These are phyloP conservation scores for Eupsittula cactorum DNA, from an alignment of 2,113 vertebrate species.

Conservation along the genomic window DNA sequence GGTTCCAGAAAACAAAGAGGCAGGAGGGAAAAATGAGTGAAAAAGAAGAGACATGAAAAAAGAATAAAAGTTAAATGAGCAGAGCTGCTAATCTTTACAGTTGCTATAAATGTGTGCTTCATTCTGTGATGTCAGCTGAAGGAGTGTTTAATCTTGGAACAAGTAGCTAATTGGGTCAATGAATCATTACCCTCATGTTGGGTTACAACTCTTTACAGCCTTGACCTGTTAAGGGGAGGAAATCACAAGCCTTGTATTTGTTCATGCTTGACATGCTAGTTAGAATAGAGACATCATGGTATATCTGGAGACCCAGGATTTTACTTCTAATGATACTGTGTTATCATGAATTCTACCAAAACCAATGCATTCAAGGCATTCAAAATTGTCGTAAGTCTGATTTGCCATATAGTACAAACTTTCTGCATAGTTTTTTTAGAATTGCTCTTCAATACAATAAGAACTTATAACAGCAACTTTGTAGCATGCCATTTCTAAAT, in stretches of 20 bases:
- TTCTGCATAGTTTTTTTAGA: not conserved
- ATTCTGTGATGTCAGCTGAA: not conserved
- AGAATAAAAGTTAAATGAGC: not conserved
- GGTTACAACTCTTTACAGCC: not conserved
- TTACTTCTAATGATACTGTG: not conserved
- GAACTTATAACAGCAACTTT: not conserved
- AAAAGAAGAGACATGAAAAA: not conserved
- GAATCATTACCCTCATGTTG: not conserved
- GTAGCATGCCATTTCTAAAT: not conserved
- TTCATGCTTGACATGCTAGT: not conserved
- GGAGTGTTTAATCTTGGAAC: not conserved
- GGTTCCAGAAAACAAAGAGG: not conserved
- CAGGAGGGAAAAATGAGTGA: not conserved
- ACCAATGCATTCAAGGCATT: not conserved
- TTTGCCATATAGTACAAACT: not conserved
- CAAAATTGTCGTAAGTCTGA: not conserved
- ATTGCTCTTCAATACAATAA: not conserved
- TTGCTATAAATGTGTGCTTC: not conserved
- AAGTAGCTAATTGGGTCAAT: not conserved
- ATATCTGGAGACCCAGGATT: not conserved
- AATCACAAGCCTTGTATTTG: fast-evolving
- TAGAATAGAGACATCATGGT: not conserved
- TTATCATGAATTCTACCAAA: not conserved
- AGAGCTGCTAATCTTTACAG: not conserved
- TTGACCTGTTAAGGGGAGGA: not conserved